phyloP scores from a whole-genome alignment of 2,888 invertebrate genomes.

The Frankliniella fusca region DNA sequence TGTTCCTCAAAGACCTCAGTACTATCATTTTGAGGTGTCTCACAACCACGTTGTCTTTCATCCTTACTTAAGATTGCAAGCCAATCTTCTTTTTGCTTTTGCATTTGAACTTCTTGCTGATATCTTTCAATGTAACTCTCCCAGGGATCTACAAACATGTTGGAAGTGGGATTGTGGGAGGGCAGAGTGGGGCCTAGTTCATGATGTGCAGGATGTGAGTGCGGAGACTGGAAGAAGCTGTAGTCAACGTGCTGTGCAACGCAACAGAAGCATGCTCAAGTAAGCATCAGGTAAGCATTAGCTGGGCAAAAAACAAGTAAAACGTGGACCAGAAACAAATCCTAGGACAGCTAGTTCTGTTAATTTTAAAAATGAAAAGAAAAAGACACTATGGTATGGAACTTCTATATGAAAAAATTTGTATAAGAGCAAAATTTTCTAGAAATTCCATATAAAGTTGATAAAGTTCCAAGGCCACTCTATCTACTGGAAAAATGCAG shows the following conservation, averaged over 20 bases:
- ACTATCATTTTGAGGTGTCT: neutral
- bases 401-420: neutral
- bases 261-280: slow-evolving; percentile 26
- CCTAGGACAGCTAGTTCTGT: neutral
- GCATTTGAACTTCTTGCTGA: slow-evolving; percentile 28
- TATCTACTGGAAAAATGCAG: no score
- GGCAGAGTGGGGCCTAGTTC: neutral
- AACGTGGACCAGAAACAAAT: neutral
- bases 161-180: neutral
- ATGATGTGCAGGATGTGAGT: slow-evolving; percentile 9
- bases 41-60: slow-evolving; percentile 22
- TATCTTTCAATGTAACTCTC: slow-evolving; percentile 53
- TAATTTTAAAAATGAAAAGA: neutral
- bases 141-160: slow-evolving; percentile 66
- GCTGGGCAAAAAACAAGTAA: slow-evolving; percentile 18
- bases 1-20: neutral
- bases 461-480: no score
- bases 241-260: slow-evolving; percentile 22
- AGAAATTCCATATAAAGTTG: no score
- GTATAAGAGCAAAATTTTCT: neutral
- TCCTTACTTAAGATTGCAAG: slow-evolving; percentile 9
- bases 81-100: slow-evolving; percentile 23
- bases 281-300: slow-evolving; percentile 20
- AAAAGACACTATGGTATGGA: neutral
- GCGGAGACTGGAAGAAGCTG: slow-evolving; percentile 21